These are phyloP conservation scores for Phortica variegata DNA, from an alignment of 1,140 invertebrate species.

Conservation along the genomic window DNA sequence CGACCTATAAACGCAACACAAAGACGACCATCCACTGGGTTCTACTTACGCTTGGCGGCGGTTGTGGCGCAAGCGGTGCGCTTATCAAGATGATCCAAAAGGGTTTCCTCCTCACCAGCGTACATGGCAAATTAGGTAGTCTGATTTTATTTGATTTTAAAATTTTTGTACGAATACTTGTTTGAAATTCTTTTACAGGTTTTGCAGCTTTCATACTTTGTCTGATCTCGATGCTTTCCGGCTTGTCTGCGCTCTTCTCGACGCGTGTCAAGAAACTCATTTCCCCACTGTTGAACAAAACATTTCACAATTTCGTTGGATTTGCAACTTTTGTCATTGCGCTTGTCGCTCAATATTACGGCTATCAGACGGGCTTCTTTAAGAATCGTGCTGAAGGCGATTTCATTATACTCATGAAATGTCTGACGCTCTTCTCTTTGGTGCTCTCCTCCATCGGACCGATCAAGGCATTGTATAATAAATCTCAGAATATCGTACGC, in stretches of 20 bases:
- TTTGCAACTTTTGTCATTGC: constrained; percentile 43
- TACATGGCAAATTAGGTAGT: constrained; percentile 46
- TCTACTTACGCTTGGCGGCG: constrained; percentile 37
- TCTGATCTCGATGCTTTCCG: constrained; percentile 37
- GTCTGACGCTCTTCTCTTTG: constrained; percentile 35
- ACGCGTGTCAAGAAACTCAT: constrained; percentile 32
- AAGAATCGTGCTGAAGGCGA: constrained; percentile 22
- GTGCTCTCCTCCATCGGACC: constrained; percentile 38
- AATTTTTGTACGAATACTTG: neutral
- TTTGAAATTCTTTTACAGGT: constrained; percentile 29
- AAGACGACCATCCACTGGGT: constrained; percentile 55
- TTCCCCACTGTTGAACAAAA: constrained; percentile 41
- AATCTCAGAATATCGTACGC: constrained; percentile 22
- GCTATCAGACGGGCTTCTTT: constrained; percentile 50
- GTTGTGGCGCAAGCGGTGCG: constrained; percentile 39
- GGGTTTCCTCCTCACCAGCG: constrained; percentile 27
- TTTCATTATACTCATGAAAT: constrained; percentile 37
- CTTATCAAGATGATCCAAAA: constrained; percentile 46
- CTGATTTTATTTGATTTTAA: neutral
- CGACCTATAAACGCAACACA: constrained; percentile 32
- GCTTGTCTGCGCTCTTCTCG: constrained; percentile 42
- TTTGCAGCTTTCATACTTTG: constrained; percentile 38
- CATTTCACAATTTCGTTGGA: constrained; percentile 46
- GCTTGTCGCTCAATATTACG: constrained; percentile 44
- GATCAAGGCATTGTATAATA: constrained; percentile 37